These are phyloP conservation scores for Chaetogeoica ovagalla DNA, from an alignment of 2,888 invertebrate genomes.

Conservation along the genomic window DNA sequence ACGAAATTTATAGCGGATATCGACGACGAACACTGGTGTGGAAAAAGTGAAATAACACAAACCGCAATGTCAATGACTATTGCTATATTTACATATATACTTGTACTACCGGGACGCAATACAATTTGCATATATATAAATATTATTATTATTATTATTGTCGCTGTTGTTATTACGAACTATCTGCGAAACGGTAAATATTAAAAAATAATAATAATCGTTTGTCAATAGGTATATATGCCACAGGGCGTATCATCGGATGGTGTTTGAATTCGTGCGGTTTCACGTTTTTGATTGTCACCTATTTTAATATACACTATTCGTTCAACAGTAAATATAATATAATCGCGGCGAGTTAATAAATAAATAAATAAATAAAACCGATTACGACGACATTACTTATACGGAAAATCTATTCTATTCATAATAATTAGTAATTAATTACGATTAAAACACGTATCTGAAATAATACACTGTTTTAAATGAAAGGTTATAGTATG, in stretches of 20 bases:
- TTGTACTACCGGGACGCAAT: no score
- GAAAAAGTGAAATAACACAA: slow-evolving; percentile 14
- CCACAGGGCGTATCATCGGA: not conserved
- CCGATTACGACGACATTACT: no score
- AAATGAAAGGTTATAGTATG: no score
- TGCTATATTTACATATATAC: not conserved
- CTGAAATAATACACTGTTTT: no score
- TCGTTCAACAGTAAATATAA: not conserved
- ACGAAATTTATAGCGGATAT: no score
- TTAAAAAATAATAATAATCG: slow-evolving; percentile 28
- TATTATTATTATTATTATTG: no score
- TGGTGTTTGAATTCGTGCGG: slow-evolving; percentile 34
- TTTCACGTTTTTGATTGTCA: slow-evolving; percentile 30
- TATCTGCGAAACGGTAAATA: slow-evolving; percentile 23
- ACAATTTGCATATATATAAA: no score
- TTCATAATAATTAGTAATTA: not conserved
- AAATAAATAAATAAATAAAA: not conserved
- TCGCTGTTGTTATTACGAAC: no score
- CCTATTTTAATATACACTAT: slow-evolving; percentile 19
- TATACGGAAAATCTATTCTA: no score
- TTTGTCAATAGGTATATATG: slow-evolving; percentile 1
- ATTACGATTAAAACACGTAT: not conserved
- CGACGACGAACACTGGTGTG: no score
- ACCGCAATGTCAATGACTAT: slow-evolving; percentile 29
- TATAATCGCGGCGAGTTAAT: not conserved